Evolutionary conservation across 2,113 vertebrate genomes (phyloP), one percentile per base, ranked within the genome.

Genomic region (Proteles cristata): DNA sequence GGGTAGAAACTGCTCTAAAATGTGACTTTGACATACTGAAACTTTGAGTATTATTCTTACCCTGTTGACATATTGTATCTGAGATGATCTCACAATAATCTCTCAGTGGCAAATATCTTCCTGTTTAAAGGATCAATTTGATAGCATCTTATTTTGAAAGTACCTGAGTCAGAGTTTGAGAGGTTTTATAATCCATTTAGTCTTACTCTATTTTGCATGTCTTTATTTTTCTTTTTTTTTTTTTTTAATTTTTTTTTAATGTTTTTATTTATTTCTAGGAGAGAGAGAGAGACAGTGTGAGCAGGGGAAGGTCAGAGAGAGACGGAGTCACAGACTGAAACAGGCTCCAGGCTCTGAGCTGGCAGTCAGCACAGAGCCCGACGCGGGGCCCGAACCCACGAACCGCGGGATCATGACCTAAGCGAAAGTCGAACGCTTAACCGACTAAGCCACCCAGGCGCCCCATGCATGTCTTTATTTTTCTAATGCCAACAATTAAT

Each of bases 91-190:
- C 39, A 95, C 61, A 83, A 14, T 50, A 77, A 33, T 93, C 93
- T 50, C 50, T 12, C 5, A 14, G 17, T 84, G 23, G 85, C 43
- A 85, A 91, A 10, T 16, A 66, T 76, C 35, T 93, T 94, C 33
- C 35, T 90, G 11, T 96, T 96, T 35, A 23, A 83, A 81, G 15
- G 17, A 61, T 21, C 68, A 35, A 88, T 93, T 91, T 96, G 69
- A 66, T 87, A 63, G 39, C 8, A 89, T 21, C 16, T 97, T 83
- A 93, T 93, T 95, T 95, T 91, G 35, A 83, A 97, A 85, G n/a
- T 39, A 87, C 16, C 11, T 35, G 43, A 74, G 35, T 93, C 16
- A 63, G 45, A 80, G 15, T 87, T 90, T 74, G 50, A 97, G 61
- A 93, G 14, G 10, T 43, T 74, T 92, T 92, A 50, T 87, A 65